Conservation (phyloP, 2,797 vertebrate genomes). For the Pitangus sulphuratus region DNA sequence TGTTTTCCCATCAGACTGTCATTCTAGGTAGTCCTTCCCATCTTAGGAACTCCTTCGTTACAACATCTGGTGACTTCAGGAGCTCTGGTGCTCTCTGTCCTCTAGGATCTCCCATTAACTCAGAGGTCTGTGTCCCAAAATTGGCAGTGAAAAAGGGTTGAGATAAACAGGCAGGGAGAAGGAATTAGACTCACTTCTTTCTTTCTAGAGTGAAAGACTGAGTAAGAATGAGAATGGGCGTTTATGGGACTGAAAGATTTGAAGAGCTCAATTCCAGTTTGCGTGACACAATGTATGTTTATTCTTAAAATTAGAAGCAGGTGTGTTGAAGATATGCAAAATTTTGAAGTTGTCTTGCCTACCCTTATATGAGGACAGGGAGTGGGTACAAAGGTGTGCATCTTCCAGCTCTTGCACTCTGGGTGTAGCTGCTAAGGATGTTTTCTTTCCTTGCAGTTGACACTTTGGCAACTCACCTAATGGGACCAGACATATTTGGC, state of each 20-base stretch:
- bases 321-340: background rate
- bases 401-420: background rate
- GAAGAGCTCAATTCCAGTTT: background rate
- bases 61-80: background rate
- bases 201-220: background rate
- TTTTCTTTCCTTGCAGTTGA: background rate
- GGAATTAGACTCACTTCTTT: background rate
- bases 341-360: background rate
- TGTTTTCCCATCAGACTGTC: background rate
- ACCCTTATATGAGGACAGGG: background rate
- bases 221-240: background rate
- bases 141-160: background rate
- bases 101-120: background rate
- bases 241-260: background rate
- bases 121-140: background rate
- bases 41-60: background rate
- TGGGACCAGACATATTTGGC: conserved; percentile 19
- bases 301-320: background rate
- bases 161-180: background rate
- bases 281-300: background rate
- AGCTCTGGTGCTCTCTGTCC: background rate
- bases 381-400: accelerated
- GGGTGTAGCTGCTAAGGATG: background rate
- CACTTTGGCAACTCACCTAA: background rate
- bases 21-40: background rate